A percentile compares a stretch with the other conserved stretches of the same genome.
Evolutionary conservation across 2,113 vertebrate genomes (phyloP).

Genomic region (Lophura nycthemera): DNA sequence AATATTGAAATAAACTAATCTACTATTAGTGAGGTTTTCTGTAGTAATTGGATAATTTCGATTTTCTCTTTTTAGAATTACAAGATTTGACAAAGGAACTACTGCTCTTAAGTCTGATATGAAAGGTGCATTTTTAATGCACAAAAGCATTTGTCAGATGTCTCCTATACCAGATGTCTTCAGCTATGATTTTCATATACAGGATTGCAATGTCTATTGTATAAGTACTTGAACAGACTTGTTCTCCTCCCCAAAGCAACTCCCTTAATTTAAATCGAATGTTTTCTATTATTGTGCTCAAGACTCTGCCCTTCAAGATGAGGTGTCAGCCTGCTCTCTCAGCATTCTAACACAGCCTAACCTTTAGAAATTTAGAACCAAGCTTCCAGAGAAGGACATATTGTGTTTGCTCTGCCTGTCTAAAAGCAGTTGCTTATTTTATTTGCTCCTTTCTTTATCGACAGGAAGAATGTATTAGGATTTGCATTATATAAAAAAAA

Average conservation of each 20-base stretch:
- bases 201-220: not conserved
- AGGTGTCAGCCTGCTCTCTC: not conserved
- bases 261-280: not conserved
- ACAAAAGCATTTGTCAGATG: not conserved
- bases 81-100: not conserved
- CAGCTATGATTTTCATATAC: not conserved
- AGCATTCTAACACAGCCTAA: not conserved
- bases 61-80: not conserved
- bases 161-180: not conserved
- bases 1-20: no score
- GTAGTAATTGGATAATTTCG: not conserved
- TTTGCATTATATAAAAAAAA: not conserved
- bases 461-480: not conserved
- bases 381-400: rapidly evolving
- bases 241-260: not conserved
- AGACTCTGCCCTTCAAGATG: not conserved
- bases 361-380: no score
- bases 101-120: not conserved
- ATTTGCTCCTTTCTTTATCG: not conserved
- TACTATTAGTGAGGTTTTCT: not conserved
- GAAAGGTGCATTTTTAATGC: not conserved
- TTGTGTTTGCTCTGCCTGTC: not conserved
- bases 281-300: not conserved
- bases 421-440: not conserved
- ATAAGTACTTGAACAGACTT: not conserved